These are phyloP conservation scores for Mesocricetus auratus DNA, from an alignment of 2,113 vertebrate species.

Conservation along the genomic window DNA sequence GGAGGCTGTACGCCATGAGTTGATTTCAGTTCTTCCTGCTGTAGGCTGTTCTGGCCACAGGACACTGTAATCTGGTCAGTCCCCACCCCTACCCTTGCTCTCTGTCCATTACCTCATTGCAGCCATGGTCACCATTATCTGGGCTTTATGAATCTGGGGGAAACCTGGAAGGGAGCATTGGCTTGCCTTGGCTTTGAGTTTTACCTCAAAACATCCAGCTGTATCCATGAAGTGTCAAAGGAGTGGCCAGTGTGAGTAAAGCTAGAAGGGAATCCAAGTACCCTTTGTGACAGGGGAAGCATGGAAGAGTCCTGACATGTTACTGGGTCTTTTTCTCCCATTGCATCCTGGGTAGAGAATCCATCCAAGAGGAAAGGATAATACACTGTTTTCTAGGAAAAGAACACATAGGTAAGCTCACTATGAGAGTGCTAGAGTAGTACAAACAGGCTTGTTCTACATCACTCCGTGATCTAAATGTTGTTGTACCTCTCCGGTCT, in stretches of 20 bases:
- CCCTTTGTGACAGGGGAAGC: not conserved
- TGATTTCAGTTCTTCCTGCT: not conserved
- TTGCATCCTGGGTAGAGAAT: not conserved
- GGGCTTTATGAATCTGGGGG: not conserved
- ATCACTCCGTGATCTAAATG: not conserved
- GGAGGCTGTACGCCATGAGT: not conserved
- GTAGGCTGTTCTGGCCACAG: not conserved
- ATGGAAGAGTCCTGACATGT: fast-evolving
- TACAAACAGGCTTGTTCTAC: too few relatives aligned
- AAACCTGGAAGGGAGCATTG: not conserved
- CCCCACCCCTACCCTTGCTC: not conserved
- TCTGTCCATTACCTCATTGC: not conserved
- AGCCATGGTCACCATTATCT: not conserved
- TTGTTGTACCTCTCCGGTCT: not conserved
- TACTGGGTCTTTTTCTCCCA: not conserved
- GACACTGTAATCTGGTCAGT: not conserved
- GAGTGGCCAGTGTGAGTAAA: not conserved
- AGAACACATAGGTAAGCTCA: not conserved
- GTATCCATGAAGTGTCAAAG: not conserved
- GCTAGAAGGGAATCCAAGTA: not conserved
- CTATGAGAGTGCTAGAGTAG: too few relatives aligned
- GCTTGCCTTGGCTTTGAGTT: not conserved
- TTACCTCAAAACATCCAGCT: not conserved
- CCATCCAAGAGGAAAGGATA: not conserved
- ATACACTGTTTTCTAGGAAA: not conserved